Conservation (phyloP, 2,888 invertebrate genomes). For the Lysandra coridon region DNA sequence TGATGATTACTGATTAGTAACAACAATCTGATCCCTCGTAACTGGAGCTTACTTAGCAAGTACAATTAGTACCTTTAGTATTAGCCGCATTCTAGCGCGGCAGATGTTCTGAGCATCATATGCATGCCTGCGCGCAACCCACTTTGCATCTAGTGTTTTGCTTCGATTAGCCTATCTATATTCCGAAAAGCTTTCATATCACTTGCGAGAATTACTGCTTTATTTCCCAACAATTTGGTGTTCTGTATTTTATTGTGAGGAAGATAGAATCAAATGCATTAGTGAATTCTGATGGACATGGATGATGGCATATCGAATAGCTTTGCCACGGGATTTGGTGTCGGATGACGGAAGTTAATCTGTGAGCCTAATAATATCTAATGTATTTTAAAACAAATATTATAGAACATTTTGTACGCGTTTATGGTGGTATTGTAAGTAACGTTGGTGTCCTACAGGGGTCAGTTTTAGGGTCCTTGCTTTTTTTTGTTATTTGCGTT, state of each 20-base stretch:
- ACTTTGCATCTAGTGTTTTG: conserved; percentile 24
- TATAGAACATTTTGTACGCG: not conserved
- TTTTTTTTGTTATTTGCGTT: not conserved
- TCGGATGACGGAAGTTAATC: conserved; percentile 15
- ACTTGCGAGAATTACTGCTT: conserved; percentile 11
- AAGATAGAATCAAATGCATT: conserved; percentile 15
- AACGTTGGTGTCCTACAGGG: not conserved
- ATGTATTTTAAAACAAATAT: not conserved
- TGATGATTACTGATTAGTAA: not conserved
- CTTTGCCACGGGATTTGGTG: not conserved
- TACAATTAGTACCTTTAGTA: conserved; percentile 20
- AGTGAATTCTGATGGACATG: not conserved
- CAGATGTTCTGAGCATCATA: conserved; percentile 1
- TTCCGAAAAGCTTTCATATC: conserved; percentile 25
- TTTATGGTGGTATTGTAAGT: not conserved
- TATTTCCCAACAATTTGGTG: not conserved
- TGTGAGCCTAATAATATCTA: not conserved
- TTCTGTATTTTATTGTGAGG: not conserved
- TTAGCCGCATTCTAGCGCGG: conserved; percentile 21
- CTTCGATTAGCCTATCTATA: conserved; percentile 19
- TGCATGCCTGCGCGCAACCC: conserved; percentile 24
- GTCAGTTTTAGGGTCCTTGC: not conserved
- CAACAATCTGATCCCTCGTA: conserved; percentile 3
- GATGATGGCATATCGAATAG: not conserved
- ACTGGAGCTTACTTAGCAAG: conserved; percentile 19